Percentiles rank a stretch among this genome's conserved stretches.
These are phyloP conservation scores for Sycophila sp. DNA, from an alignment of 1,140 invertebrate species.

Conservation along the genomic window DNA sequence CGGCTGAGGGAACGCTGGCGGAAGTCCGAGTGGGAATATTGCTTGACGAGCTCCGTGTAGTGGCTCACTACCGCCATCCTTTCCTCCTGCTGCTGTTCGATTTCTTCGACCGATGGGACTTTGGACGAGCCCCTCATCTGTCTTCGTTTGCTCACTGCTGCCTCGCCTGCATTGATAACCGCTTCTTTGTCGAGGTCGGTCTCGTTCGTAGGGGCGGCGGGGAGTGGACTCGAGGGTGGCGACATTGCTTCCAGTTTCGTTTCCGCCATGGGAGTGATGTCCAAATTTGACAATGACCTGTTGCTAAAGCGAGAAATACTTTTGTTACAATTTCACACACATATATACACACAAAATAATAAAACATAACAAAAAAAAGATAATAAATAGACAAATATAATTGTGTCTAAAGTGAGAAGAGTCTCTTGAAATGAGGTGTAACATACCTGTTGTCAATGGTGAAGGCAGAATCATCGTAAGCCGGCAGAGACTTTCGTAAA, in stretches of 20 bases:
- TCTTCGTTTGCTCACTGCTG: conserved; percentile 59
- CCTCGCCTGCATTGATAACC: conserved; percentile 58
- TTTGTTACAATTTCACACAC: too few relatives aligned
- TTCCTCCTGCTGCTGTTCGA: conserved; percentile 71
- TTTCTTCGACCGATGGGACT: conserved; percentile 67
- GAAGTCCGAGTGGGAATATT: conserved; percentile 35
- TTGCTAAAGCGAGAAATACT: too few relatives aligned
- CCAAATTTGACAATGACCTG: not conserved
- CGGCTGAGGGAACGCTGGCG: conserved; percentile 27
- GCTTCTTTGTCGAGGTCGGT: conserved; percentile 53
- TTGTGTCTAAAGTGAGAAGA: not conserved
- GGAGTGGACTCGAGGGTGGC: not conserved
- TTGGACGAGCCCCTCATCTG: conserved; percentile 51
- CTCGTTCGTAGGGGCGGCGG: conserved; percentile 44
- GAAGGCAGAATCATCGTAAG: not conserved
- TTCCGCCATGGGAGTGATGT: not conserved
- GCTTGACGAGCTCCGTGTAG: conserved; percentile 79
- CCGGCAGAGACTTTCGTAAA: conserved; percentile 29
- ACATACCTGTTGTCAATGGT: not conserved
- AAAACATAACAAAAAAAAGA: not conserved
- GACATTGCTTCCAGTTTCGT: not conserved
- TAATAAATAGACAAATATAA: not conserved
- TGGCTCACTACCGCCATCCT: conserved; percentile 75
- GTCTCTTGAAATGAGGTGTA: too few relatives aligned
- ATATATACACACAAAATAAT: too few relatives aligned